Conservation (phyloP, 2,113 vertebrate species). For the Columba livia region DNA sequence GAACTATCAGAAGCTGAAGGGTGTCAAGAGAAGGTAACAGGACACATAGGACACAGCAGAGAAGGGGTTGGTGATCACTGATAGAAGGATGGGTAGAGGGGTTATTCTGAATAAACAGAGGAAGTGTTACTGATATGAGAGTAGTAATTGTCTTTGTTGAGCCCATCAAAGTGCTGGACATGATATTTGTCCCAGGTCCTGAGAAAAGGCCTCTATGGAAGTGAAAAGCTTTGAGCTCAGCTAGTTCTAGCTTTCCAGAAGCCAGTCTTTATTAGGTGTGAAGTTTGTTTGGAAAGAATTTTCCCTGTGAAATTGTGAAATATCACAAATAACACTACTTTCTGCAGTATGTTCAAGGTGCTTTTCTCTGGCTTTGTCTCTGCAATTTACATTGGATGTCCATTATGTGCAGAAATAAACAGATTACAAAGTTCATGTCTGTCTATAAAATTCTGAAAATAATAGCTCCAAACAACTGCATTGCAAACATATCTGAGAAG, state of each 20-base stretch:
- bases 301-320: neutral
- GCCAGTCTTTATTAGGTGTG: neutral
- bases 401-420: neutral
- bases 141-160: fast-evolving
- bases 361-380: neutral
- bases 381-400: neutral
- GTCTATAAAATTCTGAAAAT: neutral
- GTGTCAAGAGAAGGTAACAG: neutral
- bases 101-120: neutral
- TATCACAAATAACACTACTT: neutral
- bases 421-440: neutral
- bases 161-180: neutral
- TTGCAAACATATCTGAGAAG: neutral
- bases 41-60: neutral
- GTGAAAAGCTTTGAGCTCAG: neutral
- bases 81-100: neutral
- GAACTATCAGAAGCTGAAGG: neutral
- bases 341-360: neutral
- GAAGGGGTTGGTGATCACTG: neutral
- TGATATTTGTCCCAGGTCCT: neutral
- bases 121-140: neutral
- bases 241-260: neutral
- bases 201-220: neutral
- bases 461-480: neutral
- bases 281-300: neutral